Percentiles rank a stretch among this genome's conserved stretches.
These are phyloP conservation scores for Sebastes itinus DNA, from an alignment of 2,797 vertebrate genomes.

Conservation along the genomic window DNA sequence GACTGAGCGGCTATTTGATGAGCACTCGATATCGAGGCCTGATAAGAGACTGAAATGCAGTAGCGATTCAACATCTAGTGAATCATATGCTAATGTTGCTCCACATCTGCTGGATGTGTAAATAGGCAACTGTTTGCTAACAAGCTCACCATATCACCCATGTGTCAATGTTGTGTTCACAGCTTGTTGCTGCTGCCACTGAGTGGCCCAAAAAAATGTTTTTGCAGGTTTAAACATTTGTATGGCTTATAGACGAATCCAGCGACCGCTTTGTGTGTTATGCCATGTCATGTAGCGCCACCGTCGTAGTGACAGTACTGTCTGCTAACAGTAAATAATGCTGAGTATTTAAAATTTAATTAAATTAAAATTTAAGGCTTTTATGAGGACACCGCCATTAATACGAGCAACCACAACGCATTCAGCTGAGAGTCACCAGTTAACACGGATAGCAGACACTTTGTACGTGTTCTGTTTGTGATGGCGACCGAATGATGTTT, in stretches of 20 bases:
- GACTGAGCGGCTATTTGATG: neutral
- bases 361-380: too few relatives aligned
- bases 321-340: too few relatives aligned
- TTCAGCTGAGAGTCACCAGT: too few relatives aligned
- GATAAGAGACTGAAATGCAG: neutral
- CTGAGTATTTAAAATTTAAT: too few relatives aligned
- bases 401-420: too few relatives aligned
- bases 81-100: neutral
- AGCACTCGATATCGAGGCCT: neutral
- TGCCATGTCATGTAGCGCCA: too few relatives aligned
- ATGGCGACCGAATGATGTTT: too few relatives aligned
- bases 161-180: neutral
- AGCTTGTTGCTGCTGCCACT: neutral
- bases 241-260: fast-evolving
- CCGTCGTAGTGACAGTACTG: too few relatives aligned
- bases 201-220: neutral
- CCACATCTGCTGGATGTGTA: neutral
- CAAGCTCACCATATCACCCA: neutral
- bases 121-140: neutral
- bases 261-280: too few relatives aligned
- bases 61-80: neutral
- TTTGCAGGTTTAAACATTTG: neutral
- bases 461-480: too few relatives aligned
- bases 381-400: too few relatives aligned
- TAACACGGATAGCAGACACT: too few relatives aligned